Evolutionary conservation across 2,113 vertebrate species (phyloP), one percentile per base, ranked within the genome.

Genomic region (Lasiurus borealis): DNA sequence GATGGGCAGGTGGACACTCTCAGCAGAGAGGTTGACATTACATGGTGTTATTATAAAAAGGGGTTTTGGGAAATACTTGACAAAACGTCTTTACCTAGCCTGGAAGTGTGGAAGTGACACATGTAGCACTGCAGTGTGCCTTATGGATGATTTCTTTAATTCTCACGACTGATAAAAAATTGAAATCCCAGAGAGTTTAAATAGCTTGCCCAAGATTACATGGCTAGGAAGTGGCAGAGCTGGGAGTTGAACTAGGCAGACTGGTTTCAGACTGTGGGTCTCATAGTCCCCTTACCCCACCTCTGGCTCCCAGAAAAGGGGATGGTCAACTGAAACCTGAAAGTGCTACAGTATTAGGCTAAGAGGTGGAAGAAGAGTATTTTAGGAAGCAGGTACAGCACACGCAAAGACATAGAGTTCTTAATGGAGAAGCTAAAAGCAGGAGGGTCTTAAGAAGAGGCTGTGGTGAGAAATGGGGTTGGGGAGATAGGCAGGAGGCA

Each of bases 1-100:
- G 31, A 73, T 68, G 54, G 46, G 48, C 27, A 52, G 25, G 59
- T 11, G 8, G 46, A 52, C 11, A 10, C 77, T 50, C 46, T 48
- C 36, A 81, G 91, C 68, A 76, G 31, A 52, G 71, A 59, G 40
- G 82, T 12, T 76, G 82, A 36, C 46, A 44, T 64, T 64, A 27
- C 34, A 23, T 21, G 27, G 13, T 57, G 8, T 92, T 76, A 8
- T 94, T 68, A 73, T 15, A 46, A 85, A 46, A 85, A 34, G 34
- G 64, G 73, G 12, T 85, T 94, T 40, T 71, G 68, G 54, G n/a
- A 95, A 62, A 57, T 36, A 91, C 50, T 72, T 93, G 75, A 21
- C 76, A 85, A 84, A 57, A 27, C 6, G 4, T 50, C 40, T 78
- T 85, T 40, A 59, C 18, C 1, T 82, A 8, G 34, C 66, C 36